phyloP scores from a whole-genome alignment of 2,888 invertebrate genomes.

The Diploptera punctata region DNA sequence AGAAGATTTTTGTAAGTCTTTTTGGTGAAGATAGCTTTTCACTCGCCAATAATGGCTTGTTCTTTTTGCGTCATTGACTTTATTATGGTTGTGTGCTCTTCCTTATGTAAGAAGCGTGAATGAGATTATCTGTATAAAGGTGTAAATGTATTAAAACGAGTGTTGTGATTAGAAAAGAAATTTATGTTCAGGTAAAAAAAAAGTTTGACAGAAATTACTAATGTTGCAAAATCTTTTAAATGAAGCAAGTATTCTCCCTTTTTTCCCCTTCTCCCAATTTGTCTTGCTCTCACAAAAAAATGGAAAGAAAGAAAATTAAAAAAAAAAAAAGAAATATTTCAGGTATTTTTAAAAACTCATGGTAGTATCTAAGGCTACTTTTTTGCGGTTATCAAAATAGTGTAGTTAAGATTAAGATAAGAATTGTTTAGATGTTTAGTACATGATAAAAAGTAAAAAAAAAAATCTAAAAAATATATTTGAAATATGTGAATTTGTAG shows the following conservation, averaged over 20 bases:
- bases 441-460: neutral
- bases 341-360: constrained; percentile 42
- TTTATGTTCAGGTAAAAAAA: constrained; percentile 12
- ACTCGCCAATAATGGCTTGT: neutral
- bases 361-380: constrained; percentile 26
- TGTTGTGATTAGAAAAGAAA: neutral
- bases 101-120: neutral
- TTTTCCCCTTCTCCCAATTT: constrained; percentile 7
- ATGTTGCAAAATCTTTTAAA: constrained; percentile 18
- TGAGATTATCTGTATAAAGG: neutral
- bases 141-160: neutral
- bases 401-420: constrained; percentile 19
- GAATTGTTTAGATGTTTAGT: constrained; percentile 25
- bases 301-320: constrained; percentile 13
- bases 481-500: constrained; percentile 4
- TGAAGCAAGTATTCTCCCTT: constrained; percentile 7
- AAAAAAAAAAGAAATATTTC: constrained; percentile 34
- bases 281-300: constrained; percentile 5
- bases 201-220: constrained; percentile 4
- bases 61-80: neutral
- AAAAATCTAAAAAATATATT: neutral
- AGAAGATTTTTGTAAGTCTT: neutral
- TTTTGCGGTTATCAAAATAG: constrained; percentile 22
- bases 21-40: constrained; percentile 5
- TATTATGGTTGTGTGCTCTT: neutral